Base-by-base conservation (phyloP, 2,113 vertebrate species). In the Mystacornis crossleyi region DNA sequence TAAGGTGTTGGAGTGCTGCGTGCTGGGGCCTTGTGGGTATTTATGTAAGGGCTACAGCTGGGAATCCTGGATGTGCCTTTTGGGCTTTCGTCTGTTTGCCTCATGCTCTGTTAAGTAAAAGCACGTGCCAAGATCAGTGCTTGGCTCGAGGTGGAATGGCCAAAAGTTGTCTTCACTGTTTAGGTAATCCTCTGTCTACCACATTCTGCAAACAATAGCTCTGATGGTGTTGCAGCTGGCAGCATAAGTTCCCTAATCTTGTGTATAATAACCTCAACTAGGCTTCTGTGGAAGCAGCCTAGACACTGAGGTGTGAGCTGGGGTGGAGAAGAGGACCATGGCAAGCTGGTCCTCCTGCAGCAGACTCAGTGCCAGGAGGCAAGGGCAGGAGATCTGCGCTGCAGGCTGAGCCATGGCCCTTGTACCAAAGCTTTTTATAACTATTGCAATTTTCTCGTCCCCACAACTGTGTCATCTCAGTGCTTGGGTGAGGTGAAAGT, bases 1-100 rank as follows among this genome's bases (percentile, higher is more conserved):
- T 18, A 12, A 71, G 36, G 40, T 0, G 0, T 38, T 78, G 43
- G 12, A 80, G 31, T 4, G 33, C 18, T 31, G 54, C 23, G 15
- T 12, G 12, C 8, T 1, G 3, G 12, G 10, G 1, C 12, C 0
- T 6, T 33, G 5, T 0, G 7, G 19, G 3, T 47, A 6, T 75
- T 89, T 57, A 5, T 25, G 7, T 42, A 10, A 67, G 26, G 5
- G 31, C 8, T 64, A 6, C 3, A 18, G 9, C 51, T 81, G 28
- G 33, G 43, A 33, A 66, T 18, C 14, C 55, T 42, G 10, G 0
- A 23, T 51, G 18, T 60, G 14, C 47, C 26, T 87, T 74, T 85
- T 51, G 45, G 20, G 34, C 6, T 42, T 86, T 23, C 4, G 23
- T 69, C n/a, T 16, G 4, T 64, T 60, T 82, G 24, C 24, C 8